Evolutionary conservation across 2,113 vertebrate genomes (phyloP).

Genomic region (Ciconia maguari): DNA sequence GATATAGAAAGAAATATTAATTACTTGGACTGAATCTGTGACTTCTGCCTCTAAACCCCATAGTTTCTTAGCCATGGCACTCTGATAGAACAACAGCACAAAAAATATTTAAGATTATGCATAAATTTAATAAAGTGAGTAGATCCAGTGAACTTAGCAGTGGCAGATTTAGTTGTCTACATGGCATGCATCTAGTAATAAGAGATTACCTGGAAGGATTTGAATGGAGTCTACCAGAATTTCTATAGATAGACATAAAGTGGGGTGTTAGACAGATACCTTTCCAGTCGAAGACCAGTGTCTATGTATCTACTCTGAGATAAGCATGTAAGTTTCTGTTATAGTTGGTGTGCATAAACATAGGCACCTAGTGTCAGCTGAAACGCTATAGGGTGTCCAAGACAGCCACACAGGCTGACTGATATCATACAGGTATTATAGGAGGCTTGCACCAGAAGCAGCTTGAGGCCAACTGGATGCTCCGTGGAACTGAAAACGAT

Average conservation of each 20-base stretch:
- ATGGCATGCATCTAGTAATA: background rate
- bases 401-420: background rate
- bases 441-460: background rate
- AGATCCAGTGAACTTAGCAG: background rate
- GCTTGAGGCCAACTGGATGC: background rate
- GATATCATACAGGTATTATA: background rate
- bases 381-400: background rate
- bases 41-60: background rate
- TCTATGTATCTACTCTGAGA: background rate
- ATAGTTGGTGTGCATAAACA: background rate
- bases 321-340: background rate
- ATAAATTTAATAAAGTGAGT: background rate
- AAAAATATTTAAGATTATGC: background rate
- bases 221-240: background rate
- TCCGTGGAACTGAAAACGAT: background rate
- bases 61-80: background rate
- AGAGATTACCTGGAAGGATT: background rate
- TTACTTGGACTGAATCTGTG: background rate
- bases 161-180: background rate
- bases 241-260: background rate
- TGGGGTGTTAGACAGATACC: background rate
- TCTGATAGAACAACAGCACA: background rate
- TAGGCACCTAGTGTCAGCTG: background rate
- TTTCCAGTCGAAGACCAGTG: background rate
- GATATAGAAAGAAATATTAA: constrained; percentile 13